These are phyloP conservation scores for Phasia obesa DNA, from an alignment of 2,888 invertebrate species.

Conservation along the genomic window DNA sequence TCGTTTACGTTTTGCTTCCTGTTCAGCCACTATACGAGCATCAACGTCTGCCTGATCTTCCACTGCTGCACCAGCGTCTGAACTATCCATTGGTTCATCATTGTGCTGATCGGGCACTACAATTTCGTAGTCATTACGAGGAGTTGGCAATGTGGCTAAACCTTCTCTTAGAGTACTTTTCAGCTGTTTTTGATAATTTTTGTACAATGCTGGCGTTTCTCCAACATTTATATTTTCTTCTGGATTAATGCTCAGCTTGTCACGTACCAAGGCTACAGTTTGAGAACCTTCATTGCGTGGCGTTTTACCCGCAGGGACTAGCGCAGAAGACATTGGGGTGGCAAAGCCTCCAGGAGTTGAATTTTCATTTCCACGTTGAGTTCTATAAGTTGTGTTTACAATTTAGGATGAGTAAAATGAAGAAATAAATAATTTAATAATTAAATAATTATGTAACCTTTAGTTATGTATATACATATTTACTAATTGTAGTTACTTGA, in stretches of 20 bases:
- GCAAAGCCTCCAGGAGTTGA: slow-evolving; percentile 86
- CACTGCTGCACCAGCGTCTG: slow-evolving; percentile 82
- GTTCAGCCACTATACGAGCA: slow-evolving; percentile 86
- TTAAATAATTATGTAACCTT: no score
- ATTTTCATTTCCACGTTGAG: slow-evolving; percentile 87
- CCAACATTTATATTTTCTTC: slow-evolving; percentile 90
- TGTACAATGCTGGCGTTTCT: slow-evolving; percentile 87
- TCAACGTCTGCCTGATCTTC: slow-evolving; percentile 96
- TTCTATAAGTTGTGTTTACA: no score
- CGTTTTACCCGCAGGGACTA: slow-evolving; percentile 81
- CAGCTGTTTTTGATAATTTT: slow-evolving; percentile 88
- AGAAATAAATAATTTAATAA: no score
- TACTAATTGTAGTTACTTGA: no score
- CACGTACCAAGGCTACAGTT: slow-evolving; percentile 91
- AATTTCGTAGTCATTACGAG: slow-evolving; percentile 99
- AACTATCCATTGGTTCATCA: slow-evolving; percentile 81
- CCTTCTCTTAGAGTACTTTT: slow-evolving; percentile 90
- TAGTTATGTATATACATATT: no score
- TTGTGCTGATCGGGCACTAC: slow-evolving; percentile 95
- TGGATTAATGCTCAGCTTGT: slow-evolving; percentile 97
- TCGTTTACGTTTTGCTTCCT: slow-evolving; percentile 85
- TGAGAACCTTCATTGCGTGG: slow-evolving; percentile 73
- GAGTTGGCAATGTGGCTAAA: slow-evolving; percentile 91
- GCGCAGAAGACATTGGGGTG: slow-evolving; percentile 84
- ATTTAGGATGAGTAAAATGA: no score